Base-by-base conservation (phyloP, 2,888 invertebrate genomes). In the Stenoptilia bipunctidactyla region DNA sequence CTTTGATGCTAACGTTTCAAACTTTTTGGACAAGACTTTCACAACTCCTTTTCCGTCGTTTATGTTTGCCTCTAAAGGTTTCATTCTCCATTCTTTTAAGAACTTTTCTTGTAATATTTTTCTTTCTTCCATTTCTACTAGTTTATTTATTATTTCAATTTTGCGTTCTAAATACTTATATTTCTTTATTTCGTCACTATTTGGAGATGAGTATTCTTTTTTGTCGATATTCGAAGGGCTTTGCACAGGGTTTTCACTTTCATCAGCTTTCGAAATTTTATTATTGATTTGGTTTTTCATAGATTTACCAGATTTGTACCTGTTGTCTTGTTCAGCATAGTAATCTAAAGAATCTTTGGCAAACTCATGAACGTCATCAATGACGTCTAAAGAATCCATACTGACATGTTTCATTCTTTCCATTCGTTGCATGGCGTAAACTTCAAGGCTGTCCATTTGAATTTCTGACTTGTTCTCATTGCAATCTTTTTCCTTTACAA, bases 151-250 rank as follows among this genome's bases (percentile, higher is more conserved):
- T 20, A 90, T 89, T 55, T 89, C 88, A 10, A 91, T 86, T 61
- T 90, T 90, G 41, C 88, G 80, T 61, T 90, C 90, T 15, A 91
- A 90, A 45, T 88, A 85, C 55, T 87, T 87, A 45, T 87, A 85
- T 53, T 88, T 87, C 50, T 86, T 85, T 4, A 88, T 85, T 51
- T 88, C 88, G 36, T 87, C 85, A 13, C 13, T 55, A 38, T 36
- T 37, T 1, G 75, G 75, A 0, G 73, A 68, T 48, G 79, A 71
- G 36, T 80, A 82, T 52, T 82, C 80, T 61, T 79, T 80, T 0
- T 66, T 48, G 1, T 70, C 65, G n/a, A 45, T 53, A 14, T 50
- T 51, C 33, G 66, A 58, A 13, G 61, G 53, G 43, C 70, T 75
- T 34, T 73, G 62, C 37, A 57, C 56, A 1, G 75, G 64, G 12